phyloP scores from a whole-genome alignment of 2,113 vertebrate genomes.

The Hucho hucho region DNA sequence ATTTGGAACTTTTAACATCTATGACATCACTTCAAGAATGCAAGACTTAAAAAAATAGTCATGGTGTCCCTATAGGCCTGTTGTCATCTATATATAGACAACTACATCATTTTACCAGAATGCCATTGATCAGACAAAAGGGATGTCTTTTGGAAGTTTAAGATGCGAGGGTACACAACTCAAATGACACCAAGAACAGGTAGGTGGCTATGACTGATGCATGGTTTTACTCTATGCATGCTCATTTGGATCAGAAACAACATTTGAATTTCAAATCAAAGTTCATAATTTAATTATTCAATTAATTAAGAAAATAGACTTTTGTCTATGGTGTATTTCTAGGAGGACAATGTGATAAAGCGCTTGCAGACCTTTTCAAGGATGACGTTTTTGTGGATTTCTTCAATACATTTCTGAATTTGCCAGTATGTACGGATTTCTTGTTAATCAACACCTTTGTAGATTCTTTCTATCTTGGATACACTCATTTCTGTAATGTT shows the following conservation, averaged over 20 bases:
- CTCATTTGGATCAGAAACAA: background rate
- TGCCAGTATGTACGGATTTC: conserved; percentile 23
- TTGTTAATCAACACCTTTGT: background rate
- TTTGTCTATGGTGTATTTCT: background rate
- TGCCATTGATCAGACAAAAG: background rate
- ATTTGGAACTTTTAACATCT: background rate
- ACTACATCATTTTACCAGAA: background rate
- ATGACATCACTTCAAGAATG: conserved; percentile 1
- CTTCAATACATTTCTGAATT: conserved; percentile 32
- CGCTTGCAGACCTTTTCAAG: background rate
- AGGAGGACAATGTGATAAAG: background rate
- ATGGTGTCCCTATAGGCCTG: background rate
- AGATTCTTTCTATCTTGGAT: background rate
- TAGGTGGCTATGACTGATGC: background rate
- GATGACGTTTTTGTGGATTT: conserved; percentile 37
- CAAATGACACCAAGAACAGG: background rate
- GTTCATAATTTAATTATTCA: background rate
- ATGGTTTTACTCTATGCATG: background rate
- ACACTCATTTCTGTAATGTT: background rate
- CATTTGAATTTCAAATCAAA: too few relatives aligned
- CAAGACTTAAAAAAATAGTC: background rate
- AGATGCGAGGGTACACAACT: background rate
- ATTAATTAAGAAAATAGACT: background rate
- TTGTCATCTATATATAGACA: too few relatives aligned
- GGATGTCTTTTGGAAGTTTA: background rate